phyloP scores from a whole-genome alignment of 2,797 vertebrate genomes.

The Eremophila alpestris region DNA sequence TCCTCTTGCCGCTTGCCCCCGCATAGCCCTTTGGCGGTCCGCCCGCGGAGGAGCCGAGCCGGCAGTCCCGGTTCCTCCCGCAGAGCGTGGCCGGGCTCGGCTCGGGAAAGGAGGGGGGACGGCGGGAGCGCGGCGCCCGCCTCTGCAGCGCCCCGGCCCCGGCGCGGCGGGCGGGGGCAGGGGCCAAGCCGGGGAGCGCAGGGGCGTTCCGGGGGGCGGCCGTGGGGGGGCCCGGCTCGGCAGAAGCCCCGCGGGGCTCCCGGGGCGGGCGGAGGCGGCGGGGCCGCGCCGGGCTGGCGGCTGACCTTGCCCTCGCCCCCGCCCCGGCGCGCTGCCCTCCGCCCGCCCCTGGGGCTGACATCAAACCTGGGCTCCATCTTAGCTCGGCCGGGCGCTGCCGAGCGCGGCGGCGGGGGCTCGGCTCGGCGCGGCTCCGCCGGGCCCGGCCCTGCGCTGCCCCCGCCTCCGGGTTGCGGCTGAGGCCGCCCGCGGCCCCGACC shows the following conservation, averaged over 20 bases:
- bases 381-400: constrained; percentile 18
- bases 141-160: constrained; percentile 26
- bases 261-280: not conserved
- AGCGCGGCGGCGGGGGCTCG: not conserved
- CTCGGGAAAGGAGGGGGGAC: not conserved
- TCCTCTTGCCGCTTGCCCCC: not conserved
- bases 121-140: not conserved
- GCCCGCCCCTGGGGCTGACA: constrained; percentile 72
- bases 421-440: not conserved
- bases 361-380: constrained; percentile 82
- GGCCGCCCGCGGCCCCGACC: constrained; percentile 6
- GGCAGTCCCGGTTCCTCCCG: not conserved
- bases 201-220: not conserved
- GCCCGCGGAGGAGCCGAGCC: not conserved
- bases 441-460: not conserved
- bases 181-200: constrained; percentile 17
- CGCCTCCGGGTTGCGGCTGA: not conserved
- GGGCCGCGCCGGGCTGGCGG: constrained; percentile 66
- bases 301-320: constrained; percentile 84
- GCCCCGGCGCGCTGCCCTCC: constrained; percentile 76
- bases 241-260: not conserved
- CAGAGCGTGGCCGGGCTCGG: not conserved
- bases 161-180: not conserved
- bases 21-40: constrained; percentile 61
- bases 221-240: not conserved